Evolutionary conservation across 1,140 invertebrate species (phyloP), one percentile per base, ranked within the genome.

Genomic region (Bicyclus anynana): DNA sequence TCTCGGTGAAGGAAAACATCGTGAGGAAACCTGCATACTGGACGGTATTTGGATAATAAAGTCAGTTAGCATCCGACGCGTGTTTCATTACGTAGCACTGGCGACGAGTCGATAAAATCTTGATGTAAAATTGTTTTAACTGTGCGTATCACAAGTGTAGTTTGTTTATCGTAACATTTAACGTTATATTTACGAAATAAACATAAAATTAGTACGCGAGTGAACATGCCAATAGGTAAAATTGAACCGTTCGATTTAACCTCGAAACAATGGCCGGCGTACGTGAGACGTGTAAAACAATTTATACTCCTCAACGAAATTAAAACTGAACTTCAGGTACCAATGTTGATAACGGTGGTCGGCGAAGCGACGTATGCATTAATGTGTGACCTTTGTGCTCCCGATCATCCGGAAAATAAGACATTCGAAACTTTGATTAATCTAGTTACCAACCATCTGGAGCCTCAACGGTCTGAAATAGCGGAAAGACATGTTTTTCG

Each of bases 311-410:
- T 77, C 26, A 77, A 72, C 44, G 59, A 69, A 16, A 60, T 74
- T 2, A 63, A 67, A 33, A 35, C 52, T 0, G 53, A 68, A 0
- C 46, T 69, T 12, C 52, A 66, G 47, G 66, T 73, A 44, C 18
- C 66, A 0, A 35, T 67, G 47, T 55, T 76, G 46, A 68, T 73
- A 17, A 77, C 72, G 0, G 47, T 69, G 5, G 67, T 72, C 0
- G 69, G 69, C 1, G 69, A 67, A 5, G 47, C 27, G 2, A 69
- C 62, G 0, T 70, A 77, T 38, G 10, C 38, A 1, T 37, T 77
- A 18, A 72, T 75, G 72, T 73, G 69, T 27, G 72, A 75, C 46
- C 56, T 74, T 37, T 69, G 74, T 62, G 35, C 69, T n/a, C 72
- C 66, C 0, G 47, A 44, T 0, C 20, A 49, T 18, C 65, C 71